phyloP scores from a whole-genome alignment of 2,888 invertebrate species.

The Andrena flavipes region DNA sequence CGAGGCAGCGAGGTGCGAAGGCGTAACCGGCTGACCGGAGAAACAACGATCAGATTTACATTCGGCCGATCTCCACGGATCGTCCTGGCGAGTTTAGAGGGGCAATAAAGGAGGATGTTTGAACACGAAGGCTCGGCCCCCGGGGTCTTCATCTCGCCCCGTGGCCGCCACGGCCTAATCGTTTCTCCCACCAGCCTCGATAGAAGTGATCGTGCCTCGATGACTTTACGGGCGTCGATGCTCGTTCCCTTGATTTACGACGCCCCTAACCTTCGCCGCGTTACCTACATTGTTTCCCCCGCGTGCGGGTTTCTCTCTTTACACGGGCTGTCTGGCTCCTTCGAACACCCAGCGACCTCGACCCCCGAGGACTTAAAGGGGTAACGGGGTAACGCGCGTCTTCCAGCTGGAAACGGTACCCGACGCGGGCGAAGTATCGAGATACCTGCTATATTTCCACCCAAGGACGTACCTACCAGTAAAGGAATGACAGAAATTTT shows the following conservation, averaged over 20 bases:
- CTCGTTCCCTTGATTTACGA: slow-evolving; percentile 83
- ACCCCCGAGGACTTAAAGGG: slow-evolving; percentile 51
- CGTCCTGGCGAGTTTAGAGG: slow-evolving; percentile 50
- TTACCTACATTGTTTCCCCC: slow-evolving; percentile 77
- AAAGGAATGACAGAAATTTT: too few species aligned
- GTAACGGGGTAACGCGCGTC: slow-evolving; percentile 53
- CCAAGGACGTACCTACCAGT: too few species aligned
- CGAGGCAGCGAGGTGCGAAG: slow-evolving; percentile 11
- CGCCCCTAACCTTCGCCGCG: slow-evolving; percentile 80
- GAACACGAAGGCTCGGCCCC: slow-evolving; percentile 58
- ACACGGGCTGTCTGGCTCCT: slow-evolving; percentile 60
- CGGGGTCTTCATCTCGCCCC: slow-evolving; percentile 42
- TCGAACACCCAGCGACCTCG: slow-evolving; percentile 53
- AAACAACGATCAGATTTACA: slow-evolving; percentile 45
- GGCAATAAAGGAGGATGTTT: slow-evolving; percentile 60
- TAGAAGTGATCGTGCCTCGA: slow-evolving; percentile 79
- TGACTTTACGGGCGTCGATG: slow-evolving; percentile 83
- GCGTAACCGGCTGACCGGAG: slow-evolving; percentile 17
- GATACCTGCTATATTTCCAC: too few species aligned
- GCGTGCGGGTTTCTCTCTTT: slow-evolving; percentile 73
- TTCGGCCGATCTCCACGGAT: slow-evolving; percentile 38
- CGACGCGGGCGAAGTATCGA: too few species aligned
- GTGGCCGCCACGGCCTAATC: slow-evolving; percentile 67
- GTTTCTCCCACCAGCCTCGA: slow-evolving; percentile 70
- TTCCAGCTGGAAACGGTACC: not conserved